A percentile compares a stretch with the other conserved stretches of the same genome.
Conservation (phyloP, 2,888 invertebrate genomes). For the Ophion costatus region DNA sequence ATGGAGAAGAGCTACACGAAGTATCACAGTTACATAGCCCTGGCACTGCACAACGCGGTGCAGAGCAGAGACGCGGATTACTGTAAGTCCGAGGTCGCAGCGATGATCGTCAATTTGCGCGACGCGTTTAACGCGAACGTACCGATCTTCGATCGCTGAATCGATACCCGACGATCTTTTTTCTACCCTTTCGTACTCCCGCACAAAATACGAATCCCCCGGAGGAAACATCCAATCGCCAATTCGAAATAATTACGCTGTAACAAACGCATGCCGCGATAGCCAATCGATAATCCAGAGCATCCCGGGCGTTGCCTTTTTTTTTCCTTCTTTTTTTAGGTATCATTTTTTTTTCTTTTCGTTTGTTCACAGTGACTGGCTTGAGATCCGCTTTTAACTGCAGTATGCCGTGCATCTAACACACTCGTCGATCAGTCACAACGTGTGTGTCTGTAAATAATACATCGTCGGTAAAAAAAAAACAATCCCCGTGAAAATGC, state of each 20-base stretch:
- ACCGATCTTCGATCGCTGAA: slow-evolving; percentile 38
- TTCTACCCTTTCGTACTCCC: not conserved
- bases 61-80: slow-evolving; percentile 81
- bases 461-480: slow-evolving; percentile 51
- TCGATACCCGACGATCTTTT: not conserved
- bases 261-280: slow-evolving; percentile 26
- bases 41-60: slow-evolving; percentile 80
- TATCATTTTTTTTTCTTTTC: slow-evolving; percentile 61
- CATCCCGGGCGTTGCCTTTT: slow-evolving; percentile 46
- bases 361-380: slow-evolving; percentile 81
- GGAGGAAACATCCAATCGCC: not conserved
- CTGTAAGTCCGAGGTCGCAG: slow-evolving; percentile 76
- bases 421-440: slow-evolving; percentile 49
- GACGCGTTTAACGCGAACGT: slow-evolving; percentile 67
- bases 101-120: slow-evolving; percentile 53
- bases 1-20: slow-evolving; percentile 80
- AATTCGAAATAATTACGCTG: not conserved
- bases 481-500: slow-evolving; percentile 30
- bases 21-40: slow-evolving; percentile 80
- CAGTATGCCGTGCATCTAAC: slow-evolving; percentile 79
- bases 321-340: slow-evolving; percentile 55
- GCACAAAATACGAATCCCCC: not conserved
- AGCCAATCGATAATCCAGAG: slow-evolving; percentile 10
- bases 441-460: slow-evolving; percentile 53
- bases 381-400: slow-evolving; percentile 83